Conservation (phyloP, 2,797 vertebrate genomes). For the Chromobotia macracanthus region DNA sequence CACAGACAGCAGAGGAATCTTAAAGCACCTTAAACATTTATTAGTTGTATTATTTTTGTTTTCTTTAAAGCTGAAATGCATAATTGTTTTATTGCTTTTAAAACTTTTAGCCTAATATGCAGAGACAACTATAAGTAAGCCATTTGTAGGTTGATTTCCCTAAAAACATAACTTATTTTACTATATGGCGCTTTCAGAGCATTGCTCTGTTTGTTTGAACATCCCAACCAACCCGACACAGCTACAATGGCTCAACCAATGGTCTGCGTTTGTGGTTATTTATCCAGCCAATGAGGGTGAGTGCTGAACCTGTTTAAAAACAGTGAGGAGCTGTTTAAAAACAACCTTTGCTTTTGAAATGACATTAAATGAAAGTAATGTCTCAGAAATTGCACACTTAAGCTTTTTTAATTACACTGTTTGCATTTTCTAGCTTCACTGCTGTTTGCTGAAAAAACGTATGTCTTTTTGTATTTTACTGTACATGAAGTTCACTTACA, state of each 20-base stretch:
- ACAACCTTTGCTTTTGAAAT: neutral
- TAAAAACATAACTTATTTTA: neutral
- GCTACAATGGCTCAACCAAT: neutral
- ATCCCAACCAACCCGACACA: neutral
- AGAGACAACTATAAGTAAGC: neutral
- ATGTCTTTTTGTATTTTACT: conserved; percentile 89
- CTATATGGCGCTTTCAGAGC: neutral
- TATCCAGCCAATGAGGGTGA: conserved; percentile 4
- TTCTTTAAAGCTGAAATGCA: conserved; percentile 47
- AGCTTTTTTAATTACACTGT: conserved; percentile 54
- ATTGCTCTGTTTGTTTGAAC: conserved; percentile 13
- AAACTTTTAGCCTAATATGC: neutral
- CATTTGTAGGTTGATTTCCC: neutral
- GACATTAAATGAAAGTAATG: neutral
- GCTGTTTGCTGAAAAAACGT: conserved; percentile 64
- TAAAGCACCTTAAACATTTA: conserved; percentile 85
- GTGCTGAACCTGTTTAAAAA: conserved; percentile 4
- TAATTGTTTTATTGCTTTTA: neutral
- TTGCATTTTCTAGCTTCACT: conserved; percentile 46
- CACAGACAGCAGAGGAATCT: conserved; percentile 43
- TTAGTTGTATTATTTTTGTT: conserved; percentile 63
- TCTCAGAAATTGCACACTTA: conserved; percentile 15
- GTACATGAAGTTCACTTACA: conserved; percentile 79
- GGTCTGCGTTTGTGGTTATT: neutral
- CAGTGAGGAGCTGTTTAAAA: conserved; percentile 2